Conservation (phyloP, 2,797 vertebrate species). For the Muraenolepis orangiensis region DNA sequence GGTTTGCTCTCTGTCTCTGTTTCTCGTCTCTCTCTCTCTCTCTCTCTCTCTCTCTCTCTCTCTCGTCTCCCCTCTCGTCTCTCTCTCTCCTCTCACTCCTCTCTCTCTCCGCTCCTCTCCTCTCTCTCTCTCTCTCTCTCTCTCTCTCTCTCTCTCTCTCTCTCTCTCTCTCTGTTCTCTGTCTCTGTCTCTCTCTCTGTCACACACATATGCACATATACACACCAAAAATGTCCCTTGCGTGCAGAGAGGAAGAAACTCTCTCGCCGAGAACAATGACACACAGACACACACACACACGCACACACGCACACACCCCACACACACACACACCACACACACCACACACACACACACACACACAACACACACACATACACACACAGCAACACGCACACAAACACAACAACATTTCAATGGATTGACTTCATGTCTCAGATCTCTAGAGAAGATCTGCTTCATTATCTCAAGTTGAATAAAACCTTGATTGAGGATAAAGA, state of each 20-base stretch:
- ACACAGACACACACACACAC: constrained; percentile 20
- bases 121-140: not conserved
- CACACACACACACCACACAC: not conserved
- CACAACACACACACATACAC: constrained; percentile 5
- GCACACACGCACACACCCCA: constrained; percentile 8
- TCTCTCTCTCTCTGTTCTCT: not conserved
- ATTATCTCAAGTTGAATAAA: not conserved
- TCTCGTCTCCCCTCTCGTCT: not conserved
- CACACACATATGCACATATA: not conserved
- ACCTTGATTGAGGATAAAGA: not conserved
- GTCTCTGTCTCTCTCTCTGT: not conserved
- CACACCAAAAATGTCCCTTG: not conserved
- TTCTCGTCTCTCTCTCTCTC: not conserved
- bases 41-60: not conserved
- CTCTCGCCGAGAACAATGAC: constrained; percentile 24
- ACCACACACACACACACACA: not conserved
- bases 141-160: not conserved
- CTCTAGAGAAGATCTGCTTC: not conserved
- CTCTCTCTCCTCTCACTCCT: too few relatives aligned
- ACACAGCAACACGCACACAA: not conserved
- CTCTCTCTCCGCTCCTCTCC: too few relatives aligned
- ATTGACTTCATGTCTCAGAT: not conserved
- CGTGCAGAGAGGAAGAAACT: not conserved
- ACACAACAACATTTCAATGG: not conserved
- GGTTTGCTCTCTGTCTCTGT: too few relatives aligned